phyloP scores from a whole-genome alignment of 2,888 invertebrate genomes.

The Rhaphigaster nebulosa region DNA sequence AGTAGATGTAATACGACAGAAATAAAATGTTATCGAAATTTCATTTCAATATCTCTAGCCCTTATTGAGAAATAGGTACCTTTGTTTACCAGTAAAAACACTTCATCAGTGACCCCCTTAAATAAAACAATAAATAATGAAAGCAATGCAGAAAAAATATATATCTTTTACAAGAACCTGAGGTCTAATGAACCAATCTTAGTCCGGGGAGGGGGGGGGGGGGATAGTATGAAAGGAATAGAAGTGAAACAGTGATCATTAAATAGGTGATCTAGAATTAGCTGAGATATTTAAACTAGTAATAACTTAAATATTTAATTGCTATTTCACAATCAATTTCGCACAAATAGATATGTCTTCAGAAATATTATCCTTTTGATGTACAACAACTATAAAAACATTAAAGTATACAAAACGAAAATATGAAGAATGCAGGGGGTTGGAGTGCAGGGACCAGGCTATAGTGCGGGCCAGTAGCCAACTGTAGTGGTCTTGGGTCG shows the following conservation, averaged over 20 bases:
- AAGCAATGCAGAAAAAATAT: too few species aligned
- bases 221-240: background rate
- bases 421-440: background rate
- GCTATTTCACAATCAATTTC: background rate
- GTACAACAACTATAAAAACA: background rate
- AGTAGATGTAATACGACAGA: too few species aligned
- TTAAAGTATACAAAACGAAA: background rate
- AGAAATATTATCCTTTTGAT: background rate
- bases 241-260: background rate
- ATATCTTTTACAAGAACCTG: too few species aligned
- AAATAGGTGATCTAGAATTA: too few species aligned
- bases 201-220: too few species aligned
- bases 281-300: background rate
- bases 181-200: too few species aligned
- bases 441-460: background rate
- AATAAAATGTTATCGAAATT: too few species aligned
- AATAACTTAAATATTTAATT: background rate
- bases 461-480: slow-evolving; percentile 19
- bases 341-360: background rate
- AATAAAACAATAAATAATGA: too few species aligned
- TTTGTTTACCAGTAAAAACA: too few species aligned
- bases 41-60: too few species aligned
- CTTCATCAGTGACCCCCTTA: too few species aligned
- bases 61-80: too few species aligned
- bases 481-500: slow-evolving; percentile 6